Evolutionary conservation across 2,888 invertebrate genomes (phyloP), one percentile per base, ranked within the genome.

Genomic region (Nycteola revayana): DNA sequence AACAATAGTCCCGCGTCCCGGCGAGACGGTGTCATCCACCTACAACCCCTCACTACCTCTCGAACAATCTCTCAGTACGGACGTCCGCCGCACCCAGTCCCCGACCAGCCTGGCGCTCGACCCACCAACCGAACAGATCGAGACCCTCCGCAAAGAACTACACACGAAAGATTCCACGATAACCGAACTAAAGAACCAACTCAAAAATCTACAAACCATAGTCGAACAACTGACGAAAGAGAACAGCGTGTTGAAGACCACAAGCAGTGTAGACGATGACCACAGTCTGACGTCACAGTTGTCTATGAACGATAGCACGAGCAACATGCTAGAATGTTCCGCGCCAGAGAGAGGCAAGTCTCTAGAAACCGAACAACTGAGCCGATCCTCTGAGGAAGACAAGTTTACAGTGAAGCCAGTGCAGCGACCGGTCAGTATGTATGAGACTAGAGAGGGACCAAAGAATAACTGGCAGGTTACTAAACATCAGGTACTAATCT

Each of bases 381-480:
- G 56, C 69, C 82, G 45, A 77, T 62, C 79, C 14, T 90, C 90
- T 42, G 89, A 91, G 9, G 80, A 86, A 18, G 89, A 91, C 31
- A 88, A 86, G 64, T 70, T 79, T 9, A 49, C 77, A 27, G 49
- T 69, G 39, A 84, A 82, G 57, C 59, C 64, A 38, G 81, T 82
- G 42, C 94, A 94, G 75, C 89, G 96, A 64, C 96, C 96, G 59
- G 94, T 94, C 57, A 96, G 96, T 82, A 96, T 96, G 96, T 96
- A 94, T 81, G 96, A 96, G 80, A 92, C 95, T 50, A 91, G 96
- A 56, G 92, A 95, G 85, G 94, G 93, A 42, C 87, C 90, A 53
- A 88, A 82, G 75, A 84, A 85, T 83, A 88, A 91, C 71, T 90
- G 91, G 79, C 91, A 91, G 81, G 85, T 88, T 82, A 88, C 89